Base-by-base conservation (phyloP, 1,140 invertebrate species). In the Pogonomyrmex californicus region DNA sequence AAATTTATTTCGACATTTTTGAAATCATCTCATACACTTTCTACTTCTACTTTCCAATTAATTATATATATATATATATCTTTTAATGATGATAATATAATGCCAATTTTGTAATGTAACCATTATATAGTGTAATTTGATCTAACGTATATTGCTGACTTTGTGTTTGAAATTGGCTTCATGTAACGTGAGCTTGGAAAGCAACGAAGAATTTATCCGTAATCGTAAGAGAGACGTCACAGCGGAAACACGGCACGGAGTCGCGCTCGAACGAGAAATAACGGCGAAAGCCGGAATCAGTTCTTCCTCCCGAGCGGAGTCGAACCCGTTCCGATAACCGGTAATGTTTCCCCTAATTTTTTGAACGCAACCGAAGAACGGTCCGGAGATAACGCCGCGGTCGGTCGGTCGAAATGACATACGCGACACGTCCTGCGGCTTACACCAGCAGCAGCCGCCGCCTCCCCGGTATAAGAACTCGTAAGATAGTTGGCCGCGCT, bases 281-380 rank as follows among this genome's bases (percentile, higher is more conserved):
- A 85, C 23, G 56, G 10, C n/a, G 66, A 58, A 36, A 41, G 66
- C 79, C 68, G 33, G 30, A 90, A 90, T 89, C 88, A 63, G 56
- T 49, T 70, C 83, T 90, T 90, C 86, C 88, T 85, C 88, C 78
- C 76, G 90, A 91, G 78, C 90, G 85, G 85, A 90, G 87, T 87
- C 56, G 86, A 90, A 86, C 79, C 65, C 33, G 73, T 65, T 68
- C 73, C 87, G 90, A 88, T 91, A 91, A 91, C 91, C 87, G 87
- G 86, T 91, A 91, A 92, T 92, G 92, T 90, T 91, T 91, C 90
- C 90, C 79, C 92, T 92, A 94, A 93, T 93, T 93, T 93, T 93
- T 94, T 86, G 68, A 76, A 73, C 70, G 88, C 75, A 85, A 73
- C 41, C 71, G 70, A 87, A 76, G 89, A 92, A 92, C 90, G 92